Evolutionary conservation across 2,797 vertebrate genomes (phyloP), one percentile per base, ranked within the genome.

Genomic region (Argyrosomus regius): DNA sequence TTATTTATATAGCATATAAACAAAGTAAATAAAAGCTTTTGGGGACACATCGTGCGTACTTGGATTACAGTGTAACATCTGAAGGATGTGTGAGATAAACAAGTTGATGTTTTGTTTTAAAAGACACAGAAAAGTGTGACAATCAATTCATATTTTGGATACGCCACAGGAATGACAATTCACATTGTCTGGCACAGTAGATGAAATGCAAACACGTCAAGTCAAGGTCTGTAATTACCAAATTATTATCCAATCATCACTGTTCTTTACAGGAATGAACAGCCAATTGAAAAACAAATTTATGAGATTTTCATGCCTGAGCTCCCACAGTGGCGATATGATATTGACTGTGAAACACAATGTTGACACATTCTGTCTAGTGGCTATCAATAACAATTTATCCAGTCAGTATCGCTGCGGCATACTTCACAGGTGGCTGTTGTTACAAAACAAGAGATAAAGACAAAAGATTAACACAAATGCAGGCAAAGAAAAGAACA

Each of bases 211-310:
- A 85, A 88, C 72, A 68, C 41, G 35, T 78, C 69, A 77, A 85
- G 66, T 71, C 81, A 81, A 72, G 82, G 71, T 77, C 66, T 74
- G 62, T 81, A 87, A 89, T 87, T 87, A 77, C 70, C 68, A 24
- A 88, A 86, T 87, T 81, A 75, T 80, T 80, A 82, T 85, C 80
- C 69, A 89, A 86, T 89, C 78, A 83, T 89, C 59, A 59, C 45
- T 70, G 74, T 77, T 71, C 57, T 77, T 56, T 56, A 80, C 60
- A 71, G 52, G 65, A 78, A 63, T 83, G 91, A 80, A 83, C 71
- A 83, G 66, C 69, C 74, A 84, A 78, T 82, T 88, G 81, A 89
- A 83, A 89, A 90, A 71, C 39, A 84, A 81, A 90, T 88, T 66
- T 62, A 76, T 82, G 61, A 78, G 76, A 81, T 87, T 83, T 88